phyloP scores from a whole-genome alignment of 2,888 invertebrate genomes.

The Steinernema hermaphroditum region DNA sequence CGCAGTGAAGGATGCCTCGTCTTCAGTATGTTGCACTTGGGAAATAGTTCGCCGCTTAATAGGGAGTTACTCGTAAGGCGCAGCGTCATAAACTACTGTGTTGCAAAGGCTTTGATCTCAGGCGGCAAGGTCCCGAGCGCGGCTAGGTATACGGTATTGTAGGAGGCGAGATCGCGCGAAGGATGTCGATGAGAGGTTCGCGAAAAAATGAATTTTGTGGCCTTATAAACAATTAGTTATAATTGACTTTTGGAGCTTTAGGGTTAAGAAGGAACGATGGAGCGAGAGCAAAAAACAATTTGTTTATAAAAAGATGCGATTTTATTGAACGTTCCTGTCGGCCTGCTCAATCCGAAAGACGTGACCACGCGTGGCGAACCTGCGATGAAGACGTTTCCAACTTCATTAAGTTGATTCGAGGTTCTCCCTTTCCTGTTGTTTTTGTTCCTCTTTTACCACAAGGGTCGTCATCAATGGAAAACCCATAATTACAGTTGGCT shows the following conservation, averaged over 20 bases:
- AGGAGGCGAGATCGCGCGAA: background rate
- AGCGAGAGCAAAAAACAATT: background rate
- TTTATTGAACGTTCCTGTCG: background rate
- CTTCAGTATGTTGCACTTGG: background rate
- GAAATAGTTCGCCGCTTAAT: conserved; percentile 10
- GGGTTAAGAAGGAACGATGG: background rate
- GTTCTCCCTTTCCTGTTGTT: background rate
- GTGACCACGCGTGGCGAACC: too few relatives aligned
- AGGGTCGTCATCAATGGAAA: background rate
- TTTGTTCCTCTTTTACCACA: conserved; percentile 2
- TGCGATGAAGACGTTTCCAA: too few relatives aligned
- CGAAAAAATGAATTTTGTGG: background rate
- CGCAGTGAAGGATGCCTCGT: background rate
- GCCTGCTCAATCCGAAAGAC: too few relatives aligned
- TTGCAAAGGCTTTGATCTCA: background rate
- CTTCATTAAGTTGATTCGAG: too few relatives aligned
- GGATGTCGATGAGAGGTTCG: too few relatives aligned
- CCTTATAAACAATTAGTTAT: conserved; percentile 5
- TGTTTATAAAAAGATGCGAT: background rate
- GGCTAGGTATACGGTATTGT: conserved; percentile 11
- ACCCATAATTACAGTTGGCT: background rate
- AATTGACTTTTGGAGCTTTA: background rate
- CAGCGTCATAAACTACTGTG: background rate
- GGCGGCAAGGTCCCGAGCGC: background rate
- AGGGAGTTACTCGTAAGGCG: background rate